Conservation (phyloP, 2,113 vertebrate species). For the Engystomops pustulosus region DNA sequence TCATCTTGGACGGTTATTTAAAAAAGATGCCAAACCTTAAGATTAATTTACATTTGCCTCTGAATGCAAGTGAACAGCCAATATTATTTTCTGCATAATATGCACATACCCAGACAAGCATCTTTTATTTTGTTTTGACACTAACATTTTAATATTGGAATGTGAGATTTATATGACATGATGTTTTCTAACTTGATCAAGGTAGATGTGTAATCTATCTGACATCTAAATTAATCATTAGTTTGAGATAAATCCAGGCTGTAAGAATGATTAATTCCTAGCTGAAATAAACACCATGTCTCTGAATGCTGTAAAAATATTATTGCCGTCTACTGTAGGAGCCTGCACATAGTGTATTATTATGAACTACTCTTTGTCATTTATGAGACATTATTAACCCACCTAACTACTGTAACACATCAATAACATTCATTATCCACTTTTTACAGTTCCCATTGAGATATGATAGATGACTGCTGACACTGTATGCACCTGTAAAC, state of each 20-base stretch:
- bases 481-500: no score
- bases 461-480: no score
- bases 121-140: slow-evolving; percentile 16
- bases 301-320: neutral
- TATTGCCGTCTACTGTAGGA: neutral
- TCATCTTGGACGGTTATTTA: neutral
- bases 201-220: slow-evolving; percentile 17
- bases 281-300: neutral
- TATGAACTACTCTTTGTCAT: no score
- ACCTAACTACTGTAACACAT: no score
- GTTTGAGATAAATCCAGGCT: slow-evolving; percentile 6
- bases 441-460: no score
- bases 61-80: slow-evolving; percentile 8
- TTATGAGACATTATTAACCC: no score
- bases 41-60: slow-evolving; percentile 9
- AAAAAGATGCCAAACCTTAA: slow-evolving; percentile 16
- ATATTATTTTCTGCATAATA: slow-evolving; percentile 13
- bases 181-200: slow-evolving; percentile 34
- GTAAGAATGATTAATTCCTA: neutral
- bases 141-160: slow-evolving; percentile 16
- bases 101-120: slow-evolving; percentile 18
- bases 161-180: slow-evolving; percentile 29
- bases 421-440: no score
- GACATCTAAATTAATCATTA: slow-evolving; percentile 32
- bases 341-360: neutral